Evolutionary conservation across 2,797 vertebrate genomes (phyloP), one percentile per base, ranked within the genome.

Genomic region (Microhierax caerulescens): DNA sequence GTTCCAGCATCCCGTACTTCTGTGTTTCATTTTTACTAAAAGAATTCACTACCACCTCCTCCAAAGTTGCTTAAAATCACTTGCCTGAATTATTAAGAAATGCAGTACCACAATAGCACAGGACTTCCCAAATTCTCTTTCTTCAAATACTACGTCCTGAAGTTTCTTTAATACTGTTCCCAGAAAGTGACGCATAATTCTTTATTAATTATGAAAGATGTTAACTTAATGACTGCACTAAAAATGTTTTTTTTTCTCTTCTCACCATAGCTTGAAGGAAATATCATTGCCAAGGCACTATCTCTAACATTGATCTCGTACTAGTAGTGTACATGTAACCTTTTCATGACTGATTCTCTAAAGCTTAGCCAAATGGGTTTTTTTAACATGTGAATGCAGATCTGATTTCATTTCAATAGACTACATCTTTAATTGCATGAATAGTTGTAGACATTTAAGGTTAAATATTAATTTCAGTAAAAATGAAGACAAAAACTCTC

Each of bases 201-300:
- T 89, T 79, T 70, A 94, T 87, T 95, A 92, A 91, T 94, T 94
- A 85, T 69, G 64, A 72, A 93, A 54, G 88, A 92, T 77, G 68
- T 72, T 94, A 93, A 90, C 59, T 88, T 93, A 87, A 92, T 93
- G 85, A 90, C 51, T 85, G 67, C 48, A 54, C 32, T 65, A 60
- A 64, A 95, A 91, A 75, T 61, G 25, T 80, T 13, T 41, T 90
- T 41, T 90, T 95, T 82, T 75, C 39, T 88, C n/a, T 77, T 94
- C 64, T 91, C 36, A 76, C 43, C 21, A 39, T 34, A 84, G 16
- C 51, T 89, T 84, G 73, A 92, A 95, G 80, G 56, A 83, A 92
- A 56, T 80, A 67, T 16, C 17, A 34, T 69, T 95, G 69, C 75
- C 83, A 95, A 93, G n/a, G 63, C 23, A 45, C 45, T 94, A 74